Percentiles rank a stretch among this genome's conserved stretches.
These are phyloP conservation scores for Benthosema pterotum DNA, from an alignment of 2,797 vertebrate genomes.

Conservation along the genomic window DNA sequence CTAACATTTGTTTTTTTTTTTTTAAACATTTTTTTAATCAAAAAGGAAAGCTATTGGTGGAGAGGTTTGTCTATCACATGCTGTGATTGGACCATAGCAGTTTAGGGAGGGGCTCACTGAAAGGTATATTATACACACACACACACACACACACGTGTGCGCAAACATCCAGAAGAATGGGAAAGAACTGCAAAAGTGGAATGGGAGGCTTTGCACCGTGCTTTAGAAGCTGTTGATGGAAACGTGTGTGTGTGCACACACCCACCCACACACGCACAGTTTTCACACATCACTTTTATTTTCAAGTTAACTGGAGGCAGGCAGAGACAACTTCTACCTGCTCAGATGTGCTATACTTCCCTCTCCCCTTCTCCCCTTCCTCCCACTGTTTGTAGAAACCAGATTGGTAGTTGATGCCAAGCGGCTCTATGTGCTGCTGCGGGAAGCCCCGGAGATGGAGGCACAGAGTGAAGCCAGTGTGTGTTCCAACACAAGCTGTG, in stretches of 20 bases:
- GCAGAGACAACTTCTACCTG: constrained; percentile 45
- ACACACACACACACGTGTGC: background rate
- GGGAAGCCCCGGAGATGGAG: constrained; percentile 50
- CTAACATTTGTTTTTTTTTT: too few relatives aligned
- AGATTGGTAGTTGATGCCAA: constrained; percentile 35
- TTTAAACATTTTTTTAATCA: too few relatives aligned
- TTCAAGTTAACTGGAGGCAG: constrained; percentile 58
- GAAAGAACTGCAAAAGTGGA: too few relatives aligned
- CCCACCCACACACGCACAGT: background rate
- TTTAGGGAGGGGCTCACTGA: too few relatives aligned
- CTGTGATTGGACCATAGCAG: too few relatives aligned
- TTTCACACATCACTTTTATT: too few relatives aligned
- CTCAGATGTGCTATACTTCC: constrained; percentile 27
- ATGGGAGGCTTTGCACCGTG: too few relatives aligned
- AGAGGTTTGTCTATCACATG: too few relatives aligned
- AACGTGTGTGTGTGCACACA: background rate
- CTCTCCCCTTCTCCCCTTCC: constrained; percentile 26
- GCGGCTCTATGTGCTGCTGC: constrained; percentile 46
- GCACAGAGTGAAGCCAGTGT: constrained; percentile 29
- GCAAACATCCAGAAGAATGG: background rate
- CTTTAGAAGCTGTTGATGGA: too few relatives aligned
- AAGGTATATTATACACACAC: too few relatives aligned
- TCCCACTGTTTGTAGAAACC: constrained; percentile 42
- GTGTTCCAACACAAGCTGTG: constrained; percentile 15
- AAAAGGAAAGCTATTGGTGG: too few relatives aligned